Percentiles rank a stretch among this genome's conserved stretches.
Evolutionary conservation across 37 sponge, comb jelly and placozoan species (phyloP).

Genomic region (Ephydatia muelleri): DNA sequence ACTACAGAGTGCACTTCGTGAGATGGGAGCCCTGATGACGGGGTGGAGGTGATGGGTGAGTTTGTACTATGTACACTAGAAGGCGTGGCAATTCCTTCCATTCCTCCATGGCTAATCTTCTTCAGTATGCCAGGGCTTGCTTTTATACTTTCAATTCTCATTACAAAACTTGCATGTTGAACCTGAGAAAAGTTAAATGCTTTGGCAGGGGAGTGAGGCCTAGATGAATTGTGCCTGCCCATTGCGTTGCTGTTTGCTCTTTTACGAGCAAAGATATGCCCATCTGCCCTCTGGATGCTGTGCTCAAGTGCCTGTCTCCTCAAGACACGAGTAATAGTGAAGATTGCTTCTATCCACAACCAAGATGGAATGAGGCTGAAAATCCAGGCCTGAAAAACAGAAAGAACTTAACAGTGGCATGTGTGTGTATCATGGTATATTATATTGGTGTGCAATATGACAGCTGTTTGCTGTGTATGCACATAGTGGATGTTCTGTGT

Average conservation of each 20-base stretch:
- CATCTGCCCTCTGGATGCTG: neutral
- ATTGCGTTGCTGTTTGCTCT: neutral
- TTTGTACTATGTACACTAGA: neutral
- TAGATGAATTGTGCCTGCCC: neutral
- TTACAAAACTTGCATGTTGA: neutral
- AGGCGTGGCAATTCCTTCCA: neutral
- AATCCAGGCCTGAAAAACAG: neutral
- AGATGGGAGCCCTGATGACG: neutral
- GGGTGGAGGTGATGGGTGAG: neutral
- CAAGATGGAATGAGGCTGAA: constrained; percentile 3
- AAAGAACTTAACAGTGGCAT: neutral
- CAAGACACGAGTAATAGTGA: neutral
- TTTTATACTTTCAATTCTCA: neutral
- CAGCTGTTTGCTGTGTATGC: no score
- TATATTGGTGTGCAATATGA: neutral
- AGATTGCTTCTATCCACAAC: neutral
- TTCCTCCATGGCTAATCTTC: neutral
- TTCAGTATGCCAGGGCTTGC: neutral
- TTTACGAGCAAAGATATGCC: neutral
- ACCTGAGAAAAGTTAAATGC: neutral
- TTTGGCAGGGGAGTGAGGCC: neutral
- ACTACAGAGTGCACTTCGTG: neutral
- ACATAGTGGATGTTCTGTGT: neutral
- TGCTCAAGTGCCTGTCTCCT: neutral
- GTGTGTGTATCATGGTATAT: neutral